These are phyloP conservation scores for Pocillopora grandis DNA, from an alignment of 92 coral and sea anemone species.

Conservation along the genomic window DNA sequence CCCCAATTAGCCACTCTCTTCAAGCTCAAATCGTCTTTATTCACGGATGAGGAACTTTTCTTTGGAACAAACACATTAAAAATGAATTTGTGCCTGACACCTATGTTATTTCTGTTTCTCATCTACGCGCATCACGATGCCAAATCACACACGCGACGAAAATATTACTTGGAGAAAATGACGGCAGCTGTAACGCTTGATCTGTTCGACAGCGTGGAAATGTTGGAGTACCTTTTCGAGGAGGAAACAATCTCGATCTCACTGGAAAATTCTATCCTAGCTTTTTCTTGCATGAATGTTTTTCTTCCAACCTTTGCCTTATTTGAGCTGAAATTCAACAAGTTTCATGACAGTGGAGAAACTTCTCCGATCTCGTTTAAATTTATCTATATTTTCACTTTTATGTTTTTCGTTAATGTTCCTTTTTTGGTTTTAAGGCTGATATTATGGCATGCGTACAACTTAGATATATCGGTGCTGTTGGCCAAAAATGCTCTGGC, in stretches of 20 bases:
- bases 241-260: constrained; percentile 31
- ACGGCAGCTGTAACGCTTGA: constrained; percentile 84
- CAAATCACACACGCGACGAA: constrained; percentile 70
- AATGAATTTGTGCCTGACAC: constrained; percentile 79
- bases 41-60: constrained; percentile 57
- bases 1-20: constrained; percentile 86
- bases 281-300: constrained; percentile 78
- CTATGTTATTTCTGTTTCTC: constrained; percentile 66
- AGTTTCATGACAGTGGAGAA: constrained; percentile 89
- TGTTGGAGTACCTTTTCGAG: constrained; percentile 85
- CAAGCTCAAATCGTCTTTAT: constrained; percentile 51
- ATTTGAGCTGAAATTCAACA: constrained; percentile 84
- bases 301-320: constrained; percentile 85
- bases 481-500: constrained; percentile 85
- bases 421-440: constrained; percentile 83
- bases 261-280: constrained; percentile 61
- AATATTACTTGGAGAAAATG: constrained; percentile 82
- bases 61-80: constrained; percentile 81
- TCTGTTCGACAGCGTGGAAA: constrained; percentile 91
- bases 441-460: constrained; percentile 69
- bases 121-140: constrained; percentile 87
- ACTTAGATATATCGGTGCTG: constrained; percentile 73
- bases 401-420: constrained; percentile 78
- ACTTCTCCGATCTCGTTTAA: constrained; percentile 78
- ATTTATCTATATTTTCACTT: constrained; percentile 73